These are phyloP conservation scores for Agriopis leucophaearia DNA, from an alignment of 2,888 invertebrate species.

Conservation along the genomic window DNA sequence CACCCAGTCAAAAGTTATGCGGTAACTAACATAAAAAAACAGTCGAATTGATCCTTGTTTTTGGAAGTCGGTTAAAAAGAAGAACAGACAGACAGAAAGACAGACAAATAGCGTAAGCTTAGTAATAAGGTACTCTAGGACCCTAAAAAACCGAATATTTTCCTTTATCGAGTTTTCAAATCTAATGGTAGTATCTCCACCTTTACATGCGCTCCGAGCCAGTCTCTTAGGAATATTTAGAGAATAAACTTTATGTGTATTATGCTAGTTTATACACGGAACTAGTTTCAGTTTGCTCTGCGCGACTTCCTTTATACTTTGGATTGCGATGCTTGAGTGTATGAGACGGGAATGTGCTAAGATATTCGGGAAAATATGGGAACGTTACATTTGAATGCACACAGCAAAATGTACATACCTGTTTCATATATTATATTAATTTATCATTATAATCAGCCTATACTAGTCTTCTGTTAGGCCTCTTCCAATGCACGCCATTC, in stretches of 20 bases:
- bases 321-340: constrained; percentile 47
- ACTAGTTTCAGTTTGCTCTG: constrained; percentile 66
- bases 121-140: no score
- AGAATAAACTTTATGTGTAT: constrained; percentile 81
- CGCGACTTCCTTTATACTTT: constrained; percentile 63
- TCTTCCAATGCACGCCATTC: no score
- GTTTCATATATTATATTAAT: no score
- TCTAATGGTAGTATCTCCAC: constrained; percentile 59
- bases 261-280: constrained; percentile 73
- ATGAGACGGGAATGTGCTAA: constrained; percentile 35
- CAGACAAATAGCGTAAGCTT: no score
- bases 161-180: constrained; percentile 10
- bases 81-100: no score
- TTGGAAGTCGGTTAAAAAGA: no score
- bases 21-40: no score
- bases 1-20: no score
- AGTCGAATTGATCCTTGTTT: no score
- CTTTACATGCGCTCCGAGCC: constrained; percentile 58
- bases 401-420: background rate
- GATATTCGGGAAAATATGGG: constrained; percentile 27
- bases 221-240: constrained; percentile 80
- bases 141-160: background rate
- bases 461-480: no score
- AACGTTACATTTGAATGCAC: background rate
- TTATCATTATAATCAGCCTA: no score